Percentiles rank a stretch among this genome's conserved stretches.
Conservation (phyloP, 2,888 invertebrate genomes). For the Baronia brevicornis region DNA sequence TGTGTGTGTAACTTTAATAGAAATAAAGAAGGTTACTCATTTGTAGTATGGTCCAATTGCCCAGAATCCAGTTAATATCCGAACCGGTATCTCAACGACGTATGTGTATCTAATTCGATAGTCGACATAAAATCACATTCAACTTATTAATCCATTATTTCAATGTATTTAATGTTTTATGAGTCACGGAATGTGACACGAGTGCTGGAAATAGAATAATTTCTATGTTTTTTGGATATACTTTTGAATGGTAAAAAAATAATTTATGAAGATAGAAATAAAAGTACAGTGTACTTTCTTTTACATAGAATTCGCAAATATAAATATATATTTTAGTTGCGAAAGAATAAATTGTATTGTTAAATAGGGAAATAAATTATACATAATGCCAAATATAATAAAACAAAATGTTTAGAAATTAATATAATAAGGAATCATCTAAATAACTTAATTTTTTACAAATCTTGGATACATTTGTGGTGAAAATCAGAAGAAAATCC, state of each 20-base stretch:
- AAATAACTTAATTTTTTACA: slow-evolving; percentile 8
- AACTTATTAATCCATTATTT: background rate
- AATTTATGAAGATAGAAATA: too few species aligned
- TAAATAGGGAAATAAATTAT: too few species aligned
- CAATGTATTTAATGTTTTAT: background rate
- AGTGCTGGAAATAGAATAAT: too few species aligned
- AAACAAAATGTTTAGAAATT: background rate
- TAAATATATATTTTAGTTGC: too few species aligned
- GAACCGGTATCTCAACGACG: slow-evolving; percentile 14
- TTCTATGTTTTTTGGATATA: too few species aligned
- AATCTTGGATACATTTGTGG: slow-evolving; percentile 23
- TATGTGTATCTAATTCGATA: slow-evolving; percentile 8
- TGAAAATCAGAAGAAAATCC: slow-evolving; percentile 32
- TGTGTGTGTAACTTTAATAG: too few species aligned
- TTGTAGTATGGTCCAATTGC: slow-evolving; percentile 9
- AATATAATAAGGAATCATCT: slow-evolving; percentile 9
- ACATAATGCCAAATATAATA: too few species aligned
- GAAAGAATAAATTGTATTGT: too few species aligned
- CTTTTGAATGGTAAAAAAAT: too few species aligned
- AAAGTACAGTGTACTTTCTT: too few species aligned
- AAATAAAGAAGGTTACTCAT: slow-evolving; percentile 5
- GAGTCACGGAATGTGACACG: background rate
- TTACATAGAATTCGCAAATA: too few species aligned
- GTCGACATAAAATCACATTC: slow-evolving; percentile 2
- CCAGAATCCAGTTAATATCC: slow-evolving; percentile 9